A percentile compares a stretch with the other conserved stretches of the same genome.
Evolutionary conservation across 2,888 invertebrate genomes (phyloP).

Genomic region (Synanthedon myopaeformis): DNA sequence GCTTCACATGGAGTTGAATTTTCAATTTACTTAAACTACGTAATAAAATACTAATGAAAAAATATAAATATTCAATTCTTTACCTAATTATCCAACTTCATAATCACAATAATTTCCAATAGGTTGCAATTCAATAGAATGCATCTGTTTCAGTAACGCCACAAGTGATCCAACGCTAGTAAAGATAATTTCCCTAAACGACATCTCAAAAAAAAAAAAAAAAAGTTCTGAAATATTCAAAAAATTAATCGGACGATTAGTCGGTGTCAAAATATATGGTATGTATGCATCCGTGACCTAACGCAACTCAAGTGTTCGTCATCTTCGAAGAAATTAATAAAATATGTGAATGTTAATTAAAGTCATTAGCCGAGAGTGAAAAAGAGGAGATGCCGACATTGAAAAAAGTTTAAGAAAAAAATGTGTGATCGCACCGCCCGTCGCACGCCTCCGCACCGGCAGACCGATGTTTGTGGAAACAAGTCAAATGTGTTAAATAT

Average conservation of each 20-base stretch:
- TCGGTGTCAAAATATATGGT: conserved; percentile 2
- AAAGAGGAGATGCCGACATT: conserved; percentile 48
- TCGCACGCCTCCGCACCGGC: conserved; percentile 33
- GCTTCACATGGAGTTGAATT: too few species aligned
- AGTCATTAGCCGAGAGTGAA: conserved; percentile 58
- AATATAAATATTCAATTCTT: too few species aligned
- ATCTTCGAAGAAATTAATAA: conserved; percentile 48
- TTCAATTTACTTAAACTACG: too few species aligned
- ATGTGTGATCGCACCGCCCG: conserved; percentile 51
- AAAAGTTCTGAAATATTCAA: background rate
- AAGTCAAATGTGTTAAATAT: conserved; percentile 61
- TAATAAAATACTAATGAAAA: too few species aligned
- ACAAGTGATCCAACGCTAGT: too few species aligned
- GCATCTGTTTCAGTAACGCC: too few species aligned
- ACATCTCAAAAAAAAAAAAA: too few species aligned
- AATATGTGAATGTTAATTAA: conserved; percentile 62
- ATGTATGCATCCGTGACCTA: background rate
- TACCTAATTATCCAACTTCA: too few species aligned
- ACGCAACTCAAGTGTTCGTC: conserved; percentile 22
- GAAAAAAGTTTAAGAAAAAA: conserved; percentile 35
- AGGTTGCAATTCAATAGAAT: too few species aligned
- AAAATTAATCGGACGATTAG: background rate
- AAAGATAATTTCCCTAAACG: too few species aligned
- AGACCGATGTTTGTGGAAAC: conserved; percentile 52
- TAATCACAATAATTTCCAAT: too few species aligned